Base-by-base conservation (phyloP, 2,888 invertebrate genomes). In the Notodonta ziczac region DNA sequence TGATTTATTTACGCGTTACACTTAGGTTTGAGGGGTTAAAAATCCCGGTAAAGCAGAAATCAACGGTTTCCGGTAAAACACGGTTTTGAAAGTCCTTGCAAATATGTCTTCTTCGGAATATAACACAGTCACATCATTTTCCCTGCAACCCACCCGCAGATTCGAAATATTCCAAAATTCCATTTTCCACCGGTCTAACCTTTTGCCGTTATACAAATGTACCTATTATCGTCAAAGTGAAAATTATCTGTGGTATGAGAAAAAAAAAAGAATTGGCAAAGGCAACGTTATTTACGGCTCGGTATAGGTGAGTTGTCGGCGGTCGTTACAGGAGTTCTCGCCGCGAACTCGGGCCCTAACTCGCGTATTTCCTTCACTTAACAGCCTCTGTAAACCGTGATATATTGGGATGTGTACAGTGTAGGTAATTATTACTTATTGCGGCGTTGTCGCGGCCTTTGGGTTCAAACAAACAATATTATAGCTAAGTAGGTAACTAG, bases 361-460 rank as follows among this genome's bases (percentile, higher is more conserved):
- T 67, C 74, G 50, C 73, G 73, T 76, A 76, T 76, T 76, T 76
- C 66, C 69, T 76, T 76, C 76, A 75, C 62, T 72, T 72, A 69
- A 65, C 48, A 55, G 24, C 70, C 65, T 58, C 76, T 52, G 60
- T 70, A 74, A 76, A 76, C 71, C 69, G 66, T 73, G 71, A 76
- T 74, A 73, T 63, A 76, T 72, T 56, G 66, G 66, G 32, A 60
- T 65, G 70, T 39, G n/a, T 51, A 51, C 40, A 56, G 60, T 62
- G 69, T 73, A 76, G 74, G 69, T 73, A 76, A 76, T 74, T 76
- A 76, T 76, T 74, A 76, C 72, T 59, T 71, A 76, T 68, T 32
- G 72, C 63, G 44, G 50, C 7, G n/a, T n/a, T n/a, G n/a, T n/a
- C n/a, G n/a, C n/a, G n/a, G n/a, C n/a, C n/a, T n/a, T n/a, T n/a